A percentile compares a stretch with the other conserved stretches of the same genome.
Evolutionary conservation across 2,888 invertebrate species (phyloP).

Genomic region (Orthosia cruda): DNA sequence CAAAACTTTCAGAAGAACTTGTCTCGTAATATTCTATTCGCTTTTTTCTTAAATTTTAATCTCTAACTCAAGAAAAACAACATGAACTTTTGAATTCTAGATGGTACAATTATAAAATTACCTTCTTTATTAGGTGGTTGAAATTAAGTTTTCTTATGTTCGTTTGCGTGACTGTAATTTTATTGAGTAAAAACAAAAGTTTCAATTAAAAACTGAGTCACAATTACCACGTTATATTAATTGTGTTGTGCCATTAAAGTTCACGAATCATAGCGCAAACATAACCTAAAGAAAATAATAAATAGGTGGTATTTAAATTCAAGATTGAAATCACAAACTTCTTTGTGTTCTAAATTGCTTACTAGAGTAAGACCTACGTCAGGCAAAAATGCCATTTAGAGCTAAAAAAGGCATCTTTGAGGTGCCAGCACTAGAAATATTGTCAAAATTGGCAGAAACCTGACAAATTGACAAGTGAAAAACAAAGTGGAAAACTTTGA

Average conservation of each 20-base stretch:
- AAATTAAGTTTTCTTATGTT: conserved; percentile 9
- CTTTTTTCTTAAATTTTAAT: not conserved
- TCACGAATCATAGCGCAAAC: conserved; percentile 1
- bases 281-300: not conserved
- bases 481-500: conserved; percentile 53
- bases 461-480: conserved; percentile 20
- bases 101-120: conserved; percentile 1
- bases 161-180: conserved; percentile 40
- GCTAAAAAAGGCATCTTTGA: not conserved
- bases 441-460: not conserved
- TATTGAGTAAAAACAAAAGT: conserved; percentile 15
- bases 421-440: too few relatives aligned
- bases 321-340: too few relatives aligned
- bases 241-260: conserved; percentile 11
- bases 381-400: not conserved
- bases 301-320: too few relatives aligned
- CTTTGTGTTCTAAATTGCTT: too few relatives aligned
- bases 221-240: conserved; percentile 21
- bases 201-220: conserved; percentile 35
- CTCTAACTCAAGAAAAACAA: conserved; percentile 12
- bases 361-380: not conserved
- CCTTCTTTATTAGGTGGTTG: conserved; percentile 24
- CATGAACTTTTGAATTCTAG: conserved; percentile 13
- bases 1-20: conserved; percentile 24
- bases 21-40: not conserved